Evolutionary conservation across 2,888 invertebrate genomes (phyloP).

Genomic region (Ochropleura leucogaster): DNA sequence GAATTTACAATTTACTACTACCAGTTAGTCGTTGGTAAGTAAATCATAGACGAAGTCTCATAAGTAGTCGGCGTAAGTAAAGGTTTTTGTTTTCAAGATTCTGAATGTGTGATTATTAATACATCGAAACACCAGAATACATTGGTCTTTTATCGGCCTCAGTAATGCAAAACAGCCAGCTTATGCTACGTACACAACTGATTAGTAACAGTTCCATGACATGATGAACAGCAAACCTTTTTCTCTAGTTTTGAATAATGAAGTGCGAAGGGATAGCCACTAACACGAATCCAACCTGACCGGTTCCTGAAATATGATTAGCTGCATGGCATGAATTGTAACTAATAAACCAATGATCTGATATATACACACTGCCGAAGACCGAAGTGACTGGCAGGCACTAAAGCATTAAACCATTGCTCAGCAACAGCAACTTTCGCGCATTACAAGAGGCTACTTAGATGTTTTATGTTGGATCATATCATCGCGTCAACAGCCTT

Average conservation of each 20-base stretch:
- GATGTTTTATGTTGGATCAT: not conserved
- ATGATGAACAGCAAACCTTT: not conserved
- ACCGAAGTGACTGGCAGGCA: not conserved
- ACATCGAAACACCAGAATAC: not conserved
- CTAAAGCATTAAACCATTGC: not conserved
- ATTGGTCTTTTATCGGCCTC: not conserved
- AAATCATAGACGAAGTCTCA: constrained; percentile 37
- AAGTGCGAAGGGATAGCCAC: not conserved
- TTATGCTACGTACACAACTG: not conserved
- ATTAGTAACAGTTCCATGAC: not conserved
- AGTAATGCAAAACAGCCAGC: not conserved
- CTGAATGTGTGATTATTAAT: not conserved
- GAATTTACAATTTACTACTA: constrained; percentile 72
- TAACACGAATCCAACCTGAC: not conserved
- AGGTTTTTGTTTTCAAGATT: constrained; percentile 11
- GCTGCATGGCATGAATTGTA: not conserved
- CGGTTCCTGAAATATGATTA: not conserved
- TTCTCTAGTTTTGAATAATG: not conserved
- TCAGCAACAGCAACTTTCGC: not conserved
- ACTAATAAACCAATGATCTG: not conserved
- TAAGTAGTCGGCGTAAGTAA: constrained; percentile 16
- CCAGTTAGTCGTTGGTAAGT: constrained; percentile 67
- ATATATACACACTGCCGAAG: too few species aligned
- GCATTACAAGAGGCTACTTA: not conserved
- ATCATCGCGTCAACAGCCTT: not conserved